Evolutionary conservation across 2,888 invertebrate genomes (phyloP), one percentile per base, ranked within the genome.

Genomic region (Auanema freiburgensis): DNA sequence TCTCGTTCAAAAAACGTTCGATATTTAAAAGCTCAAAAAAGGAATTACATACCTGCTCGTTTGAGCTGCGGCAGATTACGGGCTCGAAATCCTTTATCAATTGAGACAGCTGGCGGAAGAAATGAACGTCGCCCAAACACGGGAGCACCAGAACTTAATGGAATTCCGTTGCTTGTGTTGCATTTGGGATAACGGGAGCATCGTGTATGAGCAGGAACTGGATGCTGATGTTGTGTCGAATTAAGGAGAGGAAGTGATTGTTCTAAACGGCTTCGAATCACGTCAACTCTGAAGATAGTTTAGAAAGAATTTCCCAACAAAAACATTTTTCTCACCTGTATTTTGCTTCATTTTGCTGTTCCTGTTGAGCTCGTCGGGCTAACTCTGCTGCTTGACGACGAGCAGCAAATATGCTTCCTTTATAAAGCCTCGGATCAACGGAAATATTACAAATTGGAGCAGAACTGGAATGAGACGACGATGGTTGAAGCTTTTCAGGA

Each of bases 351-450:
- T 53, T 53, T 2, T 24, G n/a, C 18, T 23, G 16, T 16, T 23
- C 12, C 53, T 53, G 24, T 16, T 24, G 25, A 12, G 53, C 16
- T 12, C n/a, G 16, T 24, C 63, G 50, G 12, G 62, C 66, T 14
- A 57, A 52, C 49, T 65, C 63, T 50, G 53, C 41, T 12, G 64
- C 64, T 33, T 66, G 44, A 18, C 79, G 57, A 46, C 75, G 66
- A 50, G 71, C 60, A 1, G 80, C 80, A 54, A 73, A 75, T 10
- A 80, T 77, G 8, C 76, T 76, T 18, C 80, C 80, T 42, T 72
- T 70, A 61, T 65, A 78, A 12, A 80, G 71, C 40, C 79, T 53
- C 3, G 79, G 79, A 66, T 79, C 79, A 18, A 57, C 61, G 61
- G 69, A 57, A 52, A 71, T 67, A 61, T 72, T 69, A 55, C 63